These are phyloP conservation scores for Paradoxurus hermaphroditus DNA, from an alignment of 2,113 vertebrate species.

Conservation along the genomic window DNA sequence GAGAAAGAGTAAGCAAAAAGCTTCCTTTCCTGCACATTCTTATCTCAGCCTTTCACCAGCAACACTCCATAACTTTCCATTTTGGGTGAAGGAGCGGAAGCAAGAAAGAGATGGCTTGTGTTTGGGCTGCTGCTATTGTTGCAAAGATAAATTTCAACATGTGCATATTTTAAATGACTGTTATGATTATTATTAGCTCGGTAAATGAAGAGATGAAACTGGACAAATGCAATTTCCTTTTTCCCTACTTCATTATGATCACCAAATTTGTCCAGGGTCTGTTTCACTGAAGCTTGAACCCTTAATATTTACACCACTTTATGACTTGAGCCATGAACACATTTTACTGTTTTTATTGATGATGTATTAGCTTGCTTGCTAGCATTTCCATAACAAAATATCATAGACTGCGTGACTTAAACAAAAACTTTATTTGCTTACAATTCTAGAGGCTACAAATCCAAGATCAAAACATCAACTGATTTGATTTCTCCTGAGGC, in stretches of 20 bases:
- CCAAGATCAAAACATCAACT: background rate
- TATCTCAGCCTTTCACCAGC: background rate
- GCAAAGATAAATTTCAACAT: background rate
- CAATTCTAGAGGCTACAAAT: background rate
- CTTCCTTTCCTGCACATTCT: background rate
- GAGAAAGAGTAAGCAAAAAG: background rate
- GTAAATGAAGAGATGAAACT: background rate
- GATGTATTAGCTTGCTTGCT: background rate
- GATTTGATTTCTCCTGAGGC: background rate
- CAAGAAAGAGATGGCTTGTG: background rate
- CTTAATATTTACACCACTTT: background rate
- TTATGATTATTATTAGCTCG: background rate
- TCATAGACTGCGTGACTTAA: background rate
- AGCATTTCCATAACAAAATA: background rate
- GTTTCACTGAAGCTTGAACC: background rate
- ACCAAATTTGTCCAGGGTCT: background rate
- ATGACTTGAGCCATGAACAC: background rate
- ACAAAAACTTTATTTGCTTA: background rate
- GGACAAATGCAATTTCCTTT: background rate
- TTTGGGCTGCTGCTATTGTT: background rate
- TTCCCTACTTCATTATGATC: background rate
- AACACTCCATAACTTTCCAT: background rate
- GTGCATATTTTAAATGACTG: background rate
- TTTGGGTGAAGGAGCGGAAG: background rate
- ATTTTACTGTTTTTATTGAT: background rate